Evolutionary conservation across 2,888 invertebrate genomes (phyloP).

Genomic region (Brenthis ino): DNA sequence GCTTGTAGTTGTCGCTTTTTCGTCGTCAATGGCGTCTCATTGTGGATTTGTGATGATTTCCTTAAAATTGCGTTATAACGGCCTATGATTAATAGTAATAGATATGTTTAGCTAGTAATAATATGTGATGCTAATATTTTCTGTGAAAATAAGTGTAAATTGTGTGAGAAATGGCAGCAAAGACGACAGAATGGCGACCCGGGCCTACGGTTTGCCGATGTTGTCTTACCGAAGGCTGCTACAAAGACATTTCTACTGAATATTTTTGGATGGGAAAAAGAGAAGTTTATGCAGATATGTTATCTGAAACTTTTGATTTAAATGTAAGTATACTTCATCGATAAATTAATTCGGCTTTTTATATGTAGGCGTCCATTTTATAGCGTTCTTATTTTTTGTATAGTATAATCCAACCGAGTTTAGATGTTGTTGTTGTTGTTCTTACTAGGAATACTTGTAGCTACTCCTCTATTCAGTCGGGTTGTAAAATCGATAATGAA

Average conservation of each 20-base stretch:
- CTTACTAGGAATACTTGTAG: constrained; percentile 27
- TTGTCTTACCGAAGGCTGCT: constrained; percentile 73
- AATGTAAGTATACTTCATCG: constrained; percentile 55
- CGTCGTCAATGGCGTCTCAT: constrained; percentile 33
- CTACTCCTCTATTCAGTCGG: constrained; percentile 44
- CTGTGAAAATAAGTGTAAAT: constrained; percentile 49
- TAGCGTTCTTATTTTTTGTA: constrained; percentile 42
- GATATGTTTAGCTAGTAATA: constrained; percentile 40
- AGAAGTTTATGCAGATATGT: constrained; percentile 76
- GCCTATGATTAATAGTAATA: constrained; percentile 32
- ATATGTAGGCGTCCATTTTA: constrained; percentile 60
- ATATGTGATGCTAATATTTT: constrained; percentile 50
- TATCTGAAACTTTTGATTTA: constrained; percentile 64
- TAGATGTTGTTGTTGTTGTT: constrained; percentile 36
- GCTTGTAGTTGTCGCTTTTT: constrained; percentile 9
- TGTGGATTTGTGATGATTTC: constrained; percentile 29
- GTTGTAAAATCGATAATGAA: constrained; percentile 48
- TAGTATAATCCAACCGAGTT: constrained; percentile 49
- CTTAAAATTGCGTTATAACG: constrained; percentile 21
- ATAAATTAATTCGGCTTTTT: constrained; percentile 32
- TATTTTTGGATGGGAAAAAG: constrained; percentile 80
- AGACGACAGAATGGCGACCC: constrained; percentile 70
- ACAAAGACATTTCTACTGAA: constrained; percentile 77
- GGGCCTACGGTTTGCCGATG: constrained; percentile 75
- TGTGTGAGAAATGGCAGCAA: constrained; percentile 63